Conservation (phyloP, 2,113 vertebrate species). For the Syrmaticus mikado region DNA sequence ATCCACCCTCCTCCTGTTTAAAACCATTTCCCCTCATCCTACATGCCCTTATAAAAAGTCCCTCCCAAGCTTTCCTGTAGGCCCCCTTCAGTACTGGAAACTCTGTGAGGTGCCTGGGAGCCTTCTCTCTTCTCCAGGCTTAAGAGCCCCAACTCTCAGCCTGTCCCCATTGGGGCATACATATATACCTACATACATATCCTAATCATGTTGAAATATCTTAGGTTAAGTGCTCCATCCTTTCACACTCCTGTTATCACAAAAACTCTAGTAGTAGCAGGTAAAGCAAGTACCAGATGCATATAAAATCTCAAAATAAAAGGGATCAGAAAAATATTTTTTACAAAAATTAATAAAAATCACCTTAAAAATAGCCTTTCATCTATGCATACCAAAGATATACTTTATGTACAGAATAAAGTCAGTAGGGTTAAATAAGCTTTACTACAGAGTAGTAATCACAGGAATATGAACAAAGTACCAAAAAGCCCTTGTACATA, state of each 20-base stretch:
- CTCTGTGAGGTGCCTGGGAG: too few relatives aligned
- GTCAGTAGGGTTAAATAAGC: neutral
- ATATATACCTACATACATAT: neutral
- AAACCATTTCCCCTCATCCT: too few relatives aligned
- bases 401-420: rapidly evolving
- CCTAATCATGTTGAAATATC: neutral
- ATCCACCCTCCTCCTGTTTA: too few relatives aligned
- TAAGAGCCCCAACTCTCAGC: too few relatives aligned
- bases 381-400: neutral
- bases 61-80: too few relatives aligned
- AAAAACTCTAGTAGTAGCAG: neutral
- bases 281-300: neutral
- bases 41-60: too few relatives aligned
- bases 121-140: too few relatives aligned
- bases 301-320: neutral
- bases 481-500: neutral
- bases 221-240: neutral
- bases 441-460: neutral
- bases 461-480: neutral
- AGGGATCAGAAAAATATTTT: neutral
- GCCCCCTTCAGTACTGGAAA: too few relatives aligned
- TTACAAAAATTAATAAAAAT: neutral
- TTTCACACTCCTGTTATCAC: neutral
- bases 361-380: neutral
- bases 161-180: too few relatives aligned